These are phyloP conservation scores for Temnothorax unifasciatus DNA, from an alignment of 2,888 invertebrate species.

Conservation along the genomic window DNA sequence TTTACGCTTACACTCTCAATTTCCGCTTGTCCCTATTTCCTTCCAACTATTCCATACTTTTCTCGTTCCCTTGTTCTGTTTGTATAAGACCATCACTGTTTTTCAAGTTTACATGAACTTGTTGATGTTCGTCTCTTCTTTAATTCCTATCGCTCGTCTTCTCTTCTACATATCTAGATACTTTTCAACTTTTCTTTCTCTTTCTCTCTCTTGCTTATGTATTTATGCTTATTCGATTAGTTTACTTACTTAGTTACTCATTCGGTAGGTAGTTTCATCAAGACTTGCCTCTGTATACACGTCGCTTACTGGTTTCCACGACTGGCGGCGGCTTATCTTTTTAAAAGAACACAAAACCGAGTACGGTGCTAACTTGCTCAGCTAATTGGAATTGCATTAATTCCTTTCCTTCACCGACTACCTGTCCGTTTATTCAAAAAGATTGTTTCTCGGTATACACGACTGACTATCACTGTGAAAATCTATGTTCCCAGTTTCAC, in stretches of 20 bases:
- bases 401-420: slow-evolving; percentile 72
- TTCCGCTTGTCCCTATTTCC: slow-evolving; percentile 43
- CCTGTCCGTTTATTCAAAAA: slow-evolving; percentile 68
- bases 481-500: slow-evolving; percentile 62
- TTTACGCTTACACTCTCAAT: slow-evolving; percentile 48
- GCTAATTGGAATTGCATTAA: slow-evolving; percentile 81
- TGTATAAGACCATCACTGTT: slow-evolving; percentile 25
- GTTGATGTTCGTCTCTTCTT: slow-evolving; percentile 18
- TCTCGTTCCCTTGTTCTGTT: not conserved
- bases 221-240: slow-evolving; percentile 65
- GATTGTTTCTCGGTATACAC: slow-evolving; percentile 69
- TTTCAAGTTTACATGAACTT: slow-evolving; percentile 45
- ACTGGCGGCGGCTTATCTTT: slow-evolving; percentile 73
- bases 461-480: slow-evolving; percentile 63
- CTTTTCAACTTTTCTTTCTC: not conserved
- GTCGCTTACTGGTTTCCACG: slow-evolving; percentile 64
- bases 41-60: slow-evolving; percentile 33
- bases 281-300: slow-evolving; percentile 63
- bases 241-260: slow-evolving; percentile 75
- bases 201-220: slow-evolving; percentile 10
- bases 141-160: slow-evolving; percentile 9
- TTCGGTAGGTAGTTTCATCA: slow-evolving; percentile 67
- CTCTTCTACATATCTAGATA: not conserved
- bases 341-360: slow-evolving; percentile 74
- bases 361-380: slow-evolving; percentile 64